Percentiles rank a stretch among this genome's conserved stretches.
phyloP scores from a whole-genome alignment of 2,888 invertebrate species.

The Tortrix viridana region DNA sequence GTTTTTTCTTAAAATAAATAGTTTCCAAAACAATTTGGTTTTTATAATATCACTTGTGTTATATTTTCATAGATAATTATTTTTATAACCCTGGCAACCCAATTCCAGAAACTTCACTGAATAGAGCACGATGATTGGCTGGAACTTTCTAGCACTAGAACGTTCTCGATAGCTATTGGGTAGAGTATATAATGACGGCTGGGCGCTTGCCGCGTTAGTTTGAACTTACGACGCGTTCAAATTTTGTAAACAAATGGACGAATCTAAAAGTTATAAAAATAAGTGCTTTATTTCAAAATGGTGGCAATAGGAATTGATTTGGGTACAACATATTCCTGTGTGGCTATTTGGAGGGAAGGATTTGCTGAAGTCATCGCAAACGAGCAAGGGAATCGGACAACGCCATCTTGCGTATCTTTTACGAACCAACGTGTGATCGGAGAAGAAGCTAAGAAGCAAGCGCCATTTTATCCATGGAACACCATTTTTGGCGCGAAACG shows the following conservation, averaged over 20 bases:
- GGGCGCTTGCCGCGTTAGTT: slow-evolving; percentile 46
- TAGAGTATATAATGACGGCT: slow-evolving; percentile 57
- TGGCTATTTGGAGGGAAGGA: slow-evolving; percentile 65
- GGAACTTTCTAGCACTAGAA: slow-evolving; percentile 50
- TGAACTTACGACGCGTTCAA: slow-evolving; percentile 38
- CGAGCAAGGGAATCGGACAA: slow-evolving; percentile 62
- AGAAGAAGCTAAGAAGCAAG: slow-evolving; percentile 67
- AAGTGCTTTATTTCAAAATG: slow-evolving; percentile 51
- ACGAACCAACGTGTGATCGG: slow-evolving; percentile 63
- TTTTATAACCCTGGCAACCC: slow-evolving; percentile 51
- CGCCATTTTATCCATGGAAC: slow-evolving; percentile 59
- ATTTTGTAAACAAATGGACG: slow-evolving; percentile 2
- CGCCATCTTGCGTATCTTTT: slow-evolving; percentile 69
- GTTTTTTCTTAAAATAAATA: too few species aligned
- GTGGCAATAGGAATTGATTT: slow-evolving; percentile 71
- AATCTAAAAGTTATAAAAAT: not conserved
- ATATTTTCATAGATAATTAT: not conserved
- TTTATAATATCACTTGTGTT: too few species aligned
- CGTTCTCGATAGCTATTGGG: slow-evolving; percentile 58
- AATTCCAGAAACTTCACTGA: slow-evolving; percentile 55
- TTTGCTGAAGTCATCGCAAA: slow-evolving; percentile 66
- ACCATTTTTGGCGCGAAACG: slow-evolving; percentile 69
- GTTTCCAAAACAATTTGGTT: not conserved
- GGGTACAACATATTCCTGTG: slow-evolving; percentile 67
- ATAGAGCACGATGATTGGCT: slow-evolving; percentile 57